Base-by-base conservation (phyloP, 2,797 vertebrate genomes). In the Morelia viridis region DNA sequence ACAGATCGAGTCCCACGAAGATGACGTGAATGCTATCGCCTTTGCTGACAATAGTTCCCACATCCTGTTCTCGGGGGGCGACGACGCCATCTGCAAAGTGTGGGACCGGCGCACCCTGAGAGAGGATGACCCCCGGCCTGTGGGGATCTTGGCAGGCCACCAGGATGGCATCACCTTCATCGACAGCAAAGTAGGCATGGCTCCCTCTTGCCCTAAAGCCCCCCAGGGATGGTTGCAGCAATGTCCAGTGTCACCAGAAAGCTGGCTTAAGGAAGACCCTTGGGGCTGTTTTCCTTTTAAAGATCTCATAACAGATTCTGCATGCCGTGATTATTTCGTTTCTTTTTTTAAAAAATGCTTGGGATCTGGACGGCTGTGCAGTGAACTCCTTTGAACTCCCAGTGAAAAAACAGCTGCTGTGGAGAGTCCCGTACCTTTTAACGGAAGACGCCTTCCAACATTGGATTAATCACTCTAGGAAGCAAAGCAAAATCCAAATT, bases 151-250 rank as follows among this genome's bases (percentile, higher is more conserved):
- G 95, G 98, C 99, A 0, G 98, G 99, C 61, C 99, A 99, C 96
- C 97, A 98, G 91, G 99, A 99, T n/a, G 99, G 99, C 93, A 98
- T 99, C 97, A 99, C 99, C 93, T 99, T 99, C 97, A 99, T 99
- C 92, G 98, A 99, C 96, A 99, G 98, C 98, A 98, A 99, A 98
- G 99, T 99, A 89, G 86, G 93, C 41, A 31, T 5, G 3, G 13
- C 3, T 17, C 31, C 6, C 10, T 12, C 8, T 26, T 1, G 4
- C 1, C 2, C 7, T 64, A 10, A 24, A 0, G 8, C 17, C 0
- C 11, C n/a, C 6, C 15, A 2, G 50, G 6, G 12, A 53, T 7
- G 26, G 6, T 35, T 35, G 87, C 6, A 62, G 28, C 10, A n/a
- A 26, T 19, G 0, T 50, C 41, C 19, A 56, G 24, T 28, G 17